Evolutionary conservation across 1,140 invertebrate species (phyloP), one percentile per base, ranked within the genome.

Genomic region (Idris sp.): DNA sequence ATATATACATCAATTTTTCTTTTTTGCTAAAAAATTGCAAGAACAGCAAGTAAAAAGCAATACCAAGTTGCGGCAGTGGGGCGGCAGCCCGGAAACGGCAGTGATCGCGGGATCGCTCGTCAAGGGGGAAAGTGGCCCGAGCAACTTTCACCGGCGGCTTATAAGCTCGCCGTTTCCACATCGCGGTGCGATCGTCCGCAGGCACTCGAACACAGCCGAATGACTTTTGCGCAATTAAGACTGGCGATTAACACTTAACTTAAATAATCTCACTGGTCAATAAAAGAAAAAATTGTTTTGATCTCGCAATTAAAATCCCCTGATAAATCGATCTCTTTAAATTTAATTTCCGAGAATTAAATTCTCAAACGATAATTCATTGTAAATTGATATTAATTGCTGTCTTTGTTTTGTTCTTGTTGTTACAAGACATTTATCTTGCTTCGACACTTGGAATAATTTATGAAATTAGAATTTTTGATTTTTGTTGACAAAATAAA

Each of bases 141-240:
- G 78, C 83, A 86, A 84, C 85, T 87, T 87, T 87, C 84, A 86
- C 84, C 85, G 69, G 76, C 74, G 77, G 73, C 75, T n/a, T n/a
- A n/a, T n/a, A 75, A 56, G 75, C 64, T 56, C 49, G 40, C 48
- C 69, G 68, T 73, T 77, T 77, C 65, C 69, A 74, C 54, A 62
- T 65, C 31, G 65, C 19, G 19, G 19, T 6, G 19, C 19, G 19
- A 22, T 69, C 61, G 56, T 67, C 49, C 28, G 26, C 31, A n/a
- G 51, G 31, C 38, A 22, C 3, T 58, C 35, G 43, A 59, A 59
- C 46, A 65, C 69, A 59, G 8, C 69, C 41, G 62, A 74, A 68
- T 58, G 56, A 68, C 49, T 74, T 68, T 67, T 62, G 71, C 54
- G 62, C 62, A 74, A 74, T 73, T 73, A 59, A 64, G 44, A 59